Evolutionary conservation across 2,113 vertebrate genomes (phyloP).

Genomic region (Bufo gargarizans): DNA sequence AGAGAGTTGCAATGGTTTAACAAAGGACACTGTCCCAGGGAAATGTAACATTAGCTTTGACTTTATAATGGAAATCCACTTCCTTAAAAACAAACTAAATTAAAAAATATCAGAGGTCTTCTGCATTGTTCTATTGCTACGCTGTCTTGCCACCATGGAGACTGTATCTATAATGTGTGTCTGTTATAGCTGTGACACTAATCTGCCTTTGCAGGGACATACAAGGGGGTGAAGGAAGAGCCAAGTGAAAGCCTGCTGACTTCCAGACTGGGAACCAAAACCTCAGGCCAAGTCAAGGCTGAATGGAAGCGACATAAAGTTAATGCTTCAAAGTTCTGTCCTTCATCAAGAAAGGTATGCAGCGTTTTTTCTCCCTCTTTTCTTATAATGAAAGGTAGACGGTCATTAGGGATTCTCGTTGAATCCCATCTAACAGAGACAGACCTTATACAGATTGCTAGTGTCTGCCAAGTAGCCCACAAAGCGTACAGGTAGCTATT

Average conservation of each 20-base stretch:
- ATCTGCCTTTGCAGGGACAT: constrained; percentile 70
- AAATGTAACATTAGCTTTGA: constrained; percentile 10
- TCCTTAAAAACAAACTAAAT: constrained; percentile 79
- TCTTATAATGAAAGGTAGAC: constrained; percentile 66
- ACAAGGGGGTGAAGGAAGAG: constrained; percentile 47
- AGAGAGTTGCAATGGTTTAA: constrained; percentile 10
- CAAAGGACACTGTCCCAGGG: neutral
- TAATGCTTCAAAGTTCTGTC: constrained; percentile 74
- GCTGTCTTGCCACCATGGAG: constrained; percentile 72
- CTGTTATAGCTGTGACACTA: constrained; percentile 73
- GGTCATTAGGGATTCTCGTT: constrained; percentile 77
- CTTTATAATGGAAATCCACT: constrained; percentile 61
- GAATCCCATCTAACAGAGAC: constrained; percentile 70
- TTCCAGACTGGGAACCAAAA: constrained; percentile 72
- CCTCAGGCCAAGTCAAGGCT: constrained; percentile 75
- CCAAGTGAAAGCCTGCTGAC: constrained; percentile 64
- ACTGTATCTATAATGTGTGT: constrained; percentile 70
- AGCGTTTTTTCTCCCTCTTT: constrained; percentile 49
- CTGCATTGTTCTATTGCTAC: constrained; percentile 71
- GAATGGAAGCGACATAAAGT: constrained; percentile 69
- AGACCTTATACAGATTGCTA: constrained; percentile 74
- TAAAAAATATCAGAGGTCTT: constrained; percentile 64
- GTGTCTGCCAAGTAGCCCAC: constrained; percentile 75
- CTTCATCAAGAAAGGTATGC: constrained; percentile 69
- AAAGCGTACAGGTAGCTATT: constrained; percentile 85